Evolutionary conservation across 2,113 vertebrate genomes (phyloP).

Genomic region (Rattus rattus): DNA sequence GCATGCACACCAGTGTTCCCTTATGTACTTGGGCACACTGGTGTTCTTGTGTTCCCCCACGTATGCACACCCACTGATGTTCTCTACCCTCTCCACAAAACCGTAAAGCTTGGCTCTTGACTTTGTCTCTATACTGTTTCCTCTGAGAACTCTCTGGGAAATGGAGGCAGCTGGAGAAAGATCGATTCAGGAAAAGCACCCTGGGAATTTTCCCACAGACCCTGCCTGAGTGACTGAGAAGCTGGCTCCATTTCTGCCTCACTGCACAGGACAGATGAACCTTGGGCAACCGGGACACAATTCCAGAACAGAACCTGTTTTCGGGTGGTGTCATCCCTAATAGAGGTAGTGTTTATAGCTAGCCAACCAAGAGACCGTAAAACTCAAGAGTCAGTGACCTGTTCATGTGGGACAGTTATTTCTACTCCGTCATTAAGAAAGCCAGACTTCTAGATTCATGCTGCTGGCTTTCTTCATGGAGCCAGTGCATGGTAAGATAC

Average conservation of each 20-base stretch:
- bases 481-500: neutral
- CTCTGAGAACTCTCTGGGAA: neutral
- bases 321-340: neutral
- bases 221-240: neutral
- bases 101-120: neutral
- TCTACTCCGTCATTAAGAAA: slow-evolving; percentile 13
- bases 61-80: neutral
- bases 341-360: slow-evolving; percentile 1
- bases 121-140: neutral
- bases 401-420: neutral
- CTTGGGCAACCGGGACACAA: neutral
- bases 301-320: neutral
- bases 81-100: neutral
- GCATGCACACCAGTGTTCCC: neutral
- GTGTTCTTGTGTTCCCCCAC: neutral
- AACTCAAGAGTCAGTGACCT: neutral
- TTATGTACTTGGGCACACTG: neutral
- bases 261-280: neutral
- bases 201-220: neutral
- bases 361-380: neutral
- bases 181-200: neutral
- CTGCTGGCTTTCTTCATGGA: slow-evolving; percentile 30
- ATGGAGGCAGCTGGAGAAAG: neutral
- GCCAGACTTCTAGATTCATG: neutral
- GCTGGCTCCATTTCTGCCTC: neutral